A percentile compares a stretch with the other conserved stretches of the same genome.
These are phyloP conservation scores for Erpornis zantholeuca DNA, from an alignment of 2,113 vertebrate genomes.

Conservation along the genomic window DNA sequence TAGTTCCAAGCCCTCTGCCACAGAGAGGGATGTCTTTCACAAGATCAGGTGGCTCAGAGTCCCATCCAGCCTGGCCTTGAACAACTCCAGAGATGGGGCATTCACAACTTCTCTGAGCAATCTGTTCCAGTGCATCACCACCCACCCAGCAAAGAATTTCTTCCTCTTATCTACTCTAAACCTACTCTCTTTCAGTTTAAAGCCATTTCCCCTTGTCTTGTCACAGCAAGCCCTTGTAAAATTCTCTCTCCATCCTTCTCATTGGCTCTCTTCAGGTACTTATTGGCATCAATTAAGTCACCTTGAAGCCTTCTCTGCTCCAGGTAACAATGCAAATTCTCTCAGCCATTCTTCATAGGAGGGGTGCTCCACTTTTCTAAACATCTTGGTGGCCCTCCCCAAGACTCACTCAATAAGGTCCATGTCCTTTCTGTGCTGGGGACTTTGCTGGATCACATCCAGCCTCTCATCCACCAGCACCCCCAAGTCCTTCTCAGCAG, in stretches of 20 bases:
- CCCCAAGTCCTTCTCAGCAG: rapidly evolving
- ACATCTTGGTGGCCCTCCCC: not conserved
- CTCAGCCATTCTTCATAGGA: not conserved
- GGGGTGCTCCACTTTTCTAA: not conserved
- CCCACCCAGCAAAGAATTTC: not conserved
- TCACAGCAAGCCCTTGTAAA: not conserved
- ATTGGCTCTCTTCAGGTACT: not conserved
- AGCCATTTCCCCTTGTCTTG: not conserved
- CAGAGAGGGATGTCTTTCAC: not conserved
- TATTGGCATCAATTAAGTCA: not conserved
- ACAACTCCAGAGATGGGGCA: not conserved
- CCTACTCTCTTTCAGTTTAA: not conserved
- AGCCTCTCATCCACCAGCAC: not conserved
- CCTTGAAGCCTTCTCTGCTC: not conserved
- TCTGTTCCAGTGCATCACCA: not conserved
- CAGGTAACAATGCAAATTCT: not conserved
- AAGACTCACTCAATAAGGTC: rapidly evolving
- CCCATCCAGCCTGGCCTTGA: not conserved
- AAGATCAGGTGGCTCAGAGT: not conserved
- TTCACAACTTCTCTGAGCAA: not conserved
- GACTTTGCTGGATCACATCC: not conserved
- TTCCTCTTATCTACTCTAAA: not conserved
- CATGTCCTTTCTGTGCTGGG: not conserved
- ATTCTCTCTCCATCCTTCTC: not conserved
- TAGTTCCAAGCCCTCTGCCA: not conserved